Evolutionary conservation across 92 coral and sea anemone species (phyloP), one percentile per base, ranked within the genome.

Genomic region (Diadumene lineata): DNA sequence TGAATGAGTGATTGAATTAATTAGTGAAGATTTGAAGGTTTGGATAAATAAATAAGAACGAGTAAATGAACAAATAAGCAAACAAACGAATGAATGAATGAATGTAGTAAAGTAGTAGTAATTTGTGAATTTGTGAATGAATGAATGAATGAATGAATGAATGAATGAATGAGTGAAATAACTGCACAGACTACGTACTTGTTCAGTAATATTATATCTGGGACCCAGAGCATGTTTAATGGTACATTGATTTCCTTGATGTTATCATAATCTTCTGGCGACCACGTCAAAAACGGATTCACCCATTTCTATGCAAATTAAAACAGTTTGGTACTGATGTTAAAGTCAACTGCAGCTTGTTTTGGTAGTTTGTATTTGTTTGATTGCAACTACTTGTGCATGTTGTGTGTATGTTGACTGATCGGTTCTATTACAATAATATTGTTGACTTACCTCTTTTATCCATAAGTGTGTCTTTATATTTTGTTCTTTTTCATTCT

Each of bases 401-500:
- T 9, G 19, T 3, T 44, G 46, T 19, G 43, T 32, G 38, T 28
- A 2, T 28, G 66, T 6, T 27, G 66, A 1, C 26, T 13, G 48
- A 38, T 38, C 48, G 48, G 48, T 38, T 38, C 7, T 6, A 4
- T 38, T 4, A 38, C 13, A 38, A 13, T 38, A 4, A 13, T 6
- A 4, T 38, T 64, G n/a, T 7, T 58, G 2, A 29, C 84, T 66
- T 27, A 87, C 92, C 92, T 82, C 81, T 61, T 73, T 81, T 43
- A 87, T 68, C 92, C 92, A 87, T 65, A 87, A 74, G 50, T 87
- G 92, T 24, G 92, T 82, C 79, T 82, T 87, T 34, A 87, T 78
- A 22, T 81, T 60, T 71, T 87, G 92, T 27, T 87, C 92, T 48
- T 87, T 87, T 78, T 87, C 92, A 63, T 87, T 85, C 92, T 87